These are phyloP conservation scores for Gallinago undulata DNA, from an alignment of 2,113 vertebrate genomes.

Conservation along the genomic window DNA sequence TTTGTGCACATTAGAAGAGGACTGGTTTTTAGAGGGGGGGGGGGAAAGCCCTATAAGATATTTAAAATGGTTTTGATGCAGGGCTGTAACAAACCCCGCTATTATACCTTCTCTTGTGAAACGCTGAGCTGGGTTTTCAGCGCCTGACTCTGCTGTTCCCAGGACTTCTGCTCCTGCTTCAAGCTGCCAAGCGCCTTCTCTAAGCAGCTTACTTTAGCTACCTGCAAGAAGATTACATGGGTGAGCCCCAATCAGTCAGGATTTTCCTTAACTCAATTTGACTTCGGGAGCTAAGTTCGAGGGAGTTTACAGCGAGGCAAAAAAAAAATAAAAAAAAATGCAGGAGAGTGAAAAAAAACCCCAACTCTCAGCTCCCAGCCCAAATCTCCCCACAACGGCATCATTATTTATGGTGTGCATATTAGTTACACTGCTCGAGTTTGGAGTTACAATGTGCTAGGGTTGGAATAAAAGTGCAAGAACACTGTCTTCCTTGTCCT, in stretches of 20 bases:
- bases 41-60: background rate
- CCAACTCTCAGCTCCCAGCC: background rate
- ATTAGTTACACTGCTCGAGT: background rate
- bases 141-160: conserved; percentile 75
- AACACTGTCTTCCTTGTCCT: conserved; percentile 21
- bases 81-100: too few species aligned
- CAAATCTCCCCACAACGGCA: background rate
- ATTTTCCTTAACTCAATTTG: background rate
- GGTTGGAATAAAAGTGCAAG: background rate
- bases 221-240: conserved; percentile 55
- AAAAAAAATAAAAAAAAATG: background rate
- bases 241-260: background rate
- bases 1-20: background rate
- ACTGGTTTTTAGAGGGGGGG: background rate
- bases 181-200: conserved; percentile 77
- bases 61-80: background rate
- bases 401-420: background rate
- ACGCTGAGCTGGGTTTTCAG: conserved; percentile 76
- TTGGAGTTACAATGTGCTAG: background rate
- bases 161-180: conserved; percentile 77
- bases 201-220: conserved; percentile 72
- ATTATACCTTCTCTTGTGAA: conserved; percentile 81
- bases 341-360: background rate
- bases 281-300: background rate
- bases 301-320: background rate